Base-by-base conservation (phyloP, 2,797 vertebrate genomes). In the Aselliscus stoliczkanus region DNA sequence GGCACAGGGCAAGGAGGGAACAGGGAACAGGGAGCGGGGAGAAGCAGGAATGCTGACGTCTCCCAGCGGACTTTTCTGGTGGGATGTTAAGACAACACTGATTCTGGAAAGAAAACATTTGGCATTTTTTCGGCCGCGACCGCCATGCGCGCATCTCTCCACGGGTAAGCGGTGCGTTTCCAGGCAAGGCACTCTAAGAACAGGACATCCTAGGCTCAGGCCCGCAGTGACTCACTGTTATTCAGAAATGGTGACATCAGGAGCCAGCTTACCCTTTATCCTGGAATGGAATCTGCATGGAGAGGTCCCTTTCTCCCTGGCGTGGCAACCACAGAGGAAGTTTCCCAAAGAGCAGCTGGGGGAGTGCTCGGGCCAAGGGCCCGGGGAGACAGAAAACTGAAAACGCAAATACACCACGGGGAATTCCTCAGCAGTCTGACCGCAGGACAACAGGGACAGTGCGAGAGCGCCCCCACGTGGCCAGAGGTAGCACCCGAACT, bases 381-480 rank as follows among this genome's bases (percentile, higher is more conserved):
- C 9, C 18, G 0, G 80, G 56, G 29, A 27, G 14, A 42, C 6
- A 42, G 42, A 5, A 42, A 42, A n/a, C n/a, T 0, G 25, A 34
- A 69, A 80, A 67, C 0, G 2, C n/a, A 29, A 56, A 54, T 0
- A 3, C 13, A 6, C 5, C 31, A 0, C 6, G 21, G 5, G 3
- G 14, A n/a, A 12, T 25, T 27, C 7, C 58, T 20, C 14, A 3
- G 1, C 60, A 44, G 52, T 34, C 52, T 5, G 34, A 21, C 9
- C 8, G 4, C 21, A 18, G 13, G 52, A 39, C 12, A 0, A 60
- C 10, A 31, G 56, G 18, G 72, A 39, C 13, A 58, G 72, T 23
- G 60, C 39, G 5, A 23, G 75, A 25, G 92, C 50, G 62, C 97
- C 97, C 76, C 62, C 96, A 11, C 0, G 94, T 77, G 97, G 96